Conservation (phyloP, 1,140 invertebrate species). For the Conus betulinus region DNA sequence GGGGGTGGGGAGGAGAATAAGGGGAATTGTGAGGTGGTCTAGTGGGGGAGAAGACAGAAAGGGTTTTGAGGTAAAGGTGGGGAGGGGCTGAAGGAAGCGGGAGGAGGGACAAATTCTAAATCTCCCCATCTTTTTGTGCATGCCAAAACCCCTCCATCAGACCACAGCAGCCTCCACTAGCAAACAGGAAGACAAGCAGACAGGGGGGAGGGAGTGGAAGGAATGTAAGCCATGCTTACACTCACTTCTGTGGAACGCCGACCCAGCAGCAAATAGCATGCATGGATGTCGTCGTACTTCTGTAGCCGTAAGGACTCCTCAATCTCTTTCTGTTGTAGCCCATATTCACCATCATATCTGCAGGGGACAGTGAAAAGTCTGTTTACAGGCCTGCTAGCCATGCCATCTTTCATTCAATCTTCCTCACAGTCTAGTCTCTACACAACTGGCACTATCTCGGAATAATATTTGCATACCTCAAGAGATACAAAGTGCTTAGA, state of each 20-base stretch:
- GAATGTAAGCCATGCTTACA: conserved; percentile 32
- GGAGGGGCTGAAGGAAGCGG: neutral
- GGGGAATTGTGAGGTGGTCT: too few relatives aligned
- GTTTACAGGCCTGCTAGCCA: too few relatives aligned
- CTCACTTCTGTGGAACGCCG: conserved; percentile 71
- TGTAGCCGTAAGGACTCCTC: conserved; percentile 96
- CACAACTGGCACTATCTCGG: too few relatives aligned
- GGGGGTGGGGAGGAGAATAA: too few relatives aligned
- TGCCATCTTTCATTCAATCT: too few relatives aligned
- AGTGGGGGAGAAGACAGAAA: too few relatives aligned
- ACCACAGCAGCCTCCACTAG: too few relatives aligned
- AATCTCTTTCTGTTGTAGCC: conserved; percentile 96
- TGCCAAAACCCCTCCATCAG: too few relatives aligned
- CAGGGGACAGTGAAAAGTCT: conserved; percentile 41
- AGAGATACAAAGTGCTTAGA: too few relatives aligned
- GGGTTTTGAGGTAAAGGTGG: neutral
- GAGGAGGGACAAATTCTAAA: neutral
- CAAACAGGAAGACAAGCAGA: too few relatives aligned
- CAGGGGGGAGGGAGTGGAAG: neutral
- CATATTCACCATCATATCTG: conserved; percentile 95
- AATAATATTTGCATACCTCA: too few relatives aligned
- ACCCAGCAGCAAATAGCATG: conserved; percentile 86
- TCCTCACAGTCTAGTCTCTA: too few relatives aligned
- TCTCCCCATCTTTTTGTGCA: neutral
- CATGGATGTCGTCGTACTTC: conserved; percentile 99